Evolutionary conservation across 2,797 vertebrate species (phyloP).

Genomic region (Tapirus indicus): DNA sequence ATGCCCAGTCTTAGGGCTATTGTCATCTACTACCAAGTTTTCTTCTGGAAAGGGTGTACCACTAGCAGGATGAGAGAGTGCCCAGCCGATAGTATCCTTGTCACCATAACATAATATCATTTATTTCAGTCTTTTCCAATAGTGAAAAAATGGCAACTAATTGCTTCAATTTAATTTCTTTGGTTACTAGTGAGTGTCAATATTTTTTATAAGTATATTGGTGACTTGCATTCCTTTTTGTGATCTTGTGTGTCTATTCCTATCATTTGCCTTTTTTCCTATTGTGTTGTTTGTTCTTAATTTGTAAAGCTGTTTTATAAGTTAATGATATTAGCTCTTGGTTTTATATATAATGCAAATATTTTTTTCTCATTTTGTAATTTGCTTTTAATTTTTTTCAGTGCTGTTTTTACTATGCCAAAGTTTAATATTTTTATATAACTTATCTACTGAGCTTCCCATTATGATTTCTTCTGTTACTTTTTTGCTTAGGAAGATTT

Average conservation of each 20-base stretch:
- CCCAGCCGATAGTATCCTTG: not conserved
- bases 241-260: not conserved
- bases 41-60: not conserved
- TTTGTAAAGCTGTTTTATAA: not conserved
- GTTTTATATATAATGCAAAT: not conserved
- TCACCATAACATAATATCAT: not conserved
- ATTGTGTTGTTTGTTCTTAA: not conserved
- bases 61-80: not conserved
- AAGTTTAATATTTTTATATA: not conserved
- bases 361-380: slow-evolving; percentile 38
- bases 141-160: not conserved
- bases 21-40: not conserved
- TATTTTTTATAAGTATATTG: not conserved
- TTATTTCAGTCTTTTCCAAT: not conserved
- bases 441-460: not conserved
- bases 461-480: not conserved
- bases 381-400: not conserved
- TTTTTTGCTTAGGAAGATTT: not conserved
- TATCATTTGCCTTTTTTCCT: not conserved
- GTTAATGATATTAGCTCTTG: not conserved
- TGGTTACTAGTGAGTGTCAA: not conserved
- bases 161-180: not conserved
- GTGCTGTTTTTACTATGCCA: not conserved
- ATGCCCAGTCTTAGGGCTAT: not conserved
- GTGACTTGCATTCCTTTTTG: not conserved